Base-by-base conservation (phyloP, 92 coral and sea anemone genomes). In the Virgularia gustaviana region DNA sequence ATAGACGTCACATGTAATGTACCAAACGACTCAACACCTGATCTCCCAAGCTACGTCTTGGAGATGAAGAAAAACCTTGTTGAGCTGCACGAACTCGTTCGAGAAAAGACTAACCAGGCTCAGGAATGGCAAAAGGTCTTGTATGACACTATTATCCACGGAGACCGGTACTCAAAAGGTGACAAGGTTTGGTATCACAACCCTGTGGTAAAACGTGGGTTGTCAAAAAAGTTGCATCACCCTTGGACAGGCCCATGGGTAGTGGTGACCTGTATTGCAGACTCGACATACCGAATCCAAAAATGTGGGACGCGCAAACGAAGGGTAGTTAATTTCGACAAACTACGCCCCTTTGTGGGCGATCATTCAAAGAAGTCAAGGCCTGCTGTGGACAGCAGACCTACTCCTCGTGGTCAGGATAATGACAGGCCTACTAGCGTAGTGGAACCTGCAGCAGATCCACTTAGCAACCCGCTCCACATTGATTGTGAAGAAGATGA, bases 171-270 rank as follows among this genome's bases (percentile, higher is more conserved):
- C 43, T 35, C 36, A 61, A 66, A 36, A 3, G 81, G 76, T 22
- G 76, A 77, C 33, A 36, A 18, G 9, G 81, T 66, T 20, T 68
- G 51, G 75, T 27, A 52, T 2, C 56, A 78, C 43, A 42, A 68
- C 45, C 70, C 31, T 54, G 70, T 70, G 16, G 61, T 78, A 36
- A 67, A 65, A 0, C 35, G 70, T 33, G 25, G 83, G 44, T 10
- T 67, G 41, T 49, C 41, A 15, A 57, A 49, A 59, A 78, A 68
- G 41, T 68, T 68, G 44, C 45, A 65, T 10, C 57, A 44, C 19
- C 83, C 83, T 22, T 79, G 83, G 83, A 31, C 77, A 6, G 83
- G 72, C 24, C 83, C 78, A 2, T 78, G 78, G 75, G 35, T 32
- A 25, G 51, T 79, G 11, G 79, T 79, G 45, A 78, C 70, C 57